These are phyloP conservation scores for Monopterus albus DNA, from an alignment of 2,113 vertebrate species.

Conservation along the genomic window DNA sequence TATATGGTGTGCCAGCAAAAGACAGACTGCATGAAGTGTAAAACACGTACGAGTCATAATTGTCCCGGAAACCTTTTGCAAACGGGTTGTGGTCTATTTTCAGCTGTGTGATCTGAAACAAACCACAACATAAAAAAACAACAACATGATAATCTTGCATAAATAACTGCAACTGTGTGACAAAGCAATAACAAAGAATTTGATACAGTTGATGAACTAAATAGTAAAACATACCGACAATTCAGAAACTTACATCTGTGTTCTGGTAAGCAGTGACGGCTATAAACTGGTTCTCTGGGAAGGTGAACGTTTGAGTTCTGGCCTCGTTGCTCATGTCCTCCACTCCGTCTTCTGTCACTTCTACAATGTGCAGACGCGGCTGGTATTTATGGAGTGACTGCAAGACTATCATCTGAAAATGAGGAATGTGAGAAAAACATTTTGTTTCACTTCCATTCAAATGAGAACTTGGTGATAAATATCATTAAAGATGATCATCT, in stretches of 20 bases:
- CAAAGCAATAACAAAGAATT: background rate
- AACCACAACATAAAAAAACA: slow-evolving; percentile 10
- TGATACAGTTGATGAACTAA: too few relatives aligned
- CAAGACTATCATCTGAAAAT: slow-evolving; percentile 94
- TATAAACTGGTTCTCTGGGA: slow-evolving; percentile 98
- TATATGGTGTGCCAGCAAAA: background rate
- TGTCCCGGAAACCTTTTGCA: slow-evolving; percentile 99
- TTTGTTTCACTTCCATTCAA: background rate
- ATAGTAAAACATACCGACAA: background rate
- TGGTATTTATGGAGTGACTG: slow-evolving; percentile 98
- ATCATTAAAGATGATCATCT: background rate
- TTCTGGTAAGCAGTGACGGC: slow-evolving; percentile 99
- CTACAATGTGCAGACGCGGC: slow-evolving; percentile 95
- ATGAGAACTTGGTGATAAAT: background rate
- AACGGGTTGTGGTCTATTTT: slow-evolving; percentile 99
- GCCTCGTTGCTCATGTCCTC: slow-evolving; percentile 95
- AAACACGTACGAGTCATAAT: slow-evolving; percentile 97
- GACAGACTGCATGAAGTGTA: background rate
- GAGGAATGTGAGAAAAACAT: background rate
- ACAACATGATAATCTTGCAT: background rate
- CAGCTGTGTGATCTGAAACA: slow-evolving; percentile 93
- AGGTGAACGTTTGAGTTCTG: slow-evolving; percentile 96
- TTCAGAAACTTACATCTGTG: slow-evolving; percentile 89
- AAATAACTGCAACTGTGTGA: background rate
- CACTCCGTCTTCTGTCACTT: slow-evolving; percentile 96